These are phyloP conservation scores for Xiphophorus maculatus DNA, from an alignment of 2,113 vertebrate genomes.

Conservation along the genomic window DNA sequence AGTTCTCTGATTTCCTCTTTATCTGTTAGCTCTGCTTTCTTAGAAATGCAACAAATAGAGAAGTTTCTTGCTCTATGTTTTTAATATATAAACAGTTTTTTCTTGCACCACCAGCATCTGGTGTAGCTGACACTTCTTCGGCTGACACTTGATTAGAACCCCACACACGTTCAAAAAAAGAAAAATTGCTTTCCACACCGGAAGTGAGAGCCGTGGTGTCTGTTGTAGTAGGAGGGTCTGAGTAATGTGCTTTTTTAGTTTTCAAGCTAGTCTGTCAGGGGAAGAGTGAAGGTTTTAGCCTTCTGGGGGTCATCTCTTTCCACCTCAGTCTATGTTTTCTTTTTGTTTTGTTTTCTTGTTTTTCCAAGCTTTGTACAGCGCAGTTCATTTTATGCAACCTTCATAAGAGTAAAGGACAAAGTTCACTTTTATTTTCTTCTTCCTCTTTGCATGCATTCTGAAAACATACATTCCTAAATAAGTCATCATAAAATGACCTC, in stretches of 20 bases:
- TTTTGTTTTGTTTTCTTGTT: background rate
- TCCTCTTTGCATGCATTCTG: background rate
- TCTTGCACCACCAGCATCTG: background rate
- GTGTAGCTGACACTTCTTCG: background rate
- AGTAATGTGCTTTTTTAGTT: background rate
- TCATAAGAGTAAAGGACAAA: background rate
- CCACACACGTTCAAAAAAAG: background rate
- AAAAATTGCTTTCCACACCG: constrained; percentile 7
- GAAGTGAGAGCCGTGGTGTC: background rate
- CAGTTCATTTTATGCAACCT: background rate
- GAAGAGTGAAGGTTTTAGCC: background rate
- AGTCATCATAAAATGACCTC: too few relatives aligned
- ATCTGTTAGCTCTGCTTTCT: background rate
- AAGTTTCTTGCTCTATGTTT: background rate
- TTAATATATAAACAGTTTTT: background rate
- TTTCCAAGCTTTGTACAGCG: background rate
- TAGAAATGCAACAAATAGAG: background rate
- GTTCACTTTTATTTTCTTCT: background rate
- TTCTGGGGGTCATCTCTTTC: background rate
- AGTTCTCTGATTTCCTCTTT: background rate
- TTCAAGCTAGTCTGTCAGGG: background rate
- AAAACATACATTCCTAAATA: too few relatives aligned
- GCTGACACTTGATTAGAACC: background rate
- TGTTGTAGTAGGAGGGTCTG: background rate
- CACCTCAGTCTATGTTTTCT: background rate